Base-by-base conservation (phyloP, 2,888 invertebrate species). In the Halocaridina rubra region DNA sequence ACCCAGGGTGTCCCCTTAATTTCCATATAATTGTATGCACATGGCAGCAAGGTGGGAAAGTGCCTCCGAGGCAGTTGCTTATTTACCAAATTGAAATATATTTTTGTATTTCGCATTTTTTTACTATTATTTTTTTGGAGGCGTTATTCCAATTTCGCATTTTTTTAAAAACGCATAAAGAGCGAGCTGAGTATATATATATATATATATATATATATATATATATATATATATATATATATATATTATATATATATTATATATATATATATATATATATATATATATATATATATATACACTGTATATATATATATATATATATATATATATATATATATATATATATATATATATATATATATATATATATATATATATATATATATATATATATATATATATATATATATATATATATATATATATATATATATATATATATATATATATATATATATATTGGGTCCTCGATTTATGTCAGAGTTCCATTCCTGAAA, bases 371-470 rank as follows among this genome's bases (percentile, higher is more conserved):
- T 27, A 71, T 13, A 71, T 16, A 1, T 71, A 32, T 30, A 71
- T 13, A 64, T 64, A 4, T 2, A 2, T 53, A 4, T 5, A 8
- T 57, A 57, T 3, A 57, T 8, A 8, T 8, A 32, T 33, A 33
- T n/a, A 72, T 33, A 72, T 72, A 72, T 72, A 39, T 33, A 39
- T 39, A 33, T 39, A 72, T 71, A 32, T 32, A 19, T 72, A 72
- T 69, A 69, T 69, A 69, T 69, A 27, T 71, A 71, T 71, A 71
- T 74, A 74, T 46, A 74, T 39, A 74, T 46, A 22, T 46, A 74
- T 74, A 74, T 74, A 74, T 22, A 74, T 74, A 74, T 46, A 74
- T 74, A 74, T 46, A 74, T 46, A 74, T 46, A 74, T n/a, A n/a
- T n/a, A n/a, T n/a, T n/a, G n/a, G n/a, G n/a, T n/a, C n/a, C n/a